Evolutionary conservation across 2,797 vertebrate genomes (phyloP).

Genomic region (Cuniculus paca): DNA sequence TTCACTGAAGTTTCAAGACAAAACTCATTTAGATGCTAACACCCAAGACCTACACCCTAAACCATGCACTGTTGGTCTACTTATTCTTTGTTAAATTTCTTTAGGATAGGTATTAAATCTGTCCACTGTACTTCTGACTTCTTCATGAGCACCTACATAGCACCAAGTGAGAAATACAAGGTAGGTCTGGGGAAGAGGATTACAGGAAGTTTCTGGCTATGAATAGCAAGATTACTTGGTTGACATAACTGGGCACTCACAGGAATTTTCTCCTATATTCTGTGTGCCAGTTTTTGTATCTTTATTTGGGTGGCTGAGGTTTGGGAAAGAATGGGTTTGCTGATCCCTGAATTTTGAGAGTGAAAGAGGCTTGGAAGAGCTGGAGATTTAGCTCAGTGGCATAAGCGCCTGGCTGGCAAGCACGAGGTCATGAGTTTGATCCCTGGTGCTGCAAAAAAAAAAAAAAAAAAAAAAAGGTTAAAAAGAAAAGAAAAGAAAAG

Average conservation of each 20-base stretch:
- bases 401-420: too few relatives aligned
- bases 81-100: conserved; percentile 14
- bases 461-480: too few relatives aligned
- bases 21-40: conserved; percentile 10
- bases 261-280: neutral
- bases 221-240: neutral
- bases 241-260: neutral
- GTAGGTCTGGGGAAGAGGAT: neutral
- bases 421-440: too few relatives aligned
- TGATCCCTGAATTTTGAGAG: conserved; percentile 57
- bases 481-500: too few relatives aligned
- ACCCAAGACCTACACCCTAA: neutral
- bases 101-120: neutral
- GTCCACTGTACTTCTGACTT: neutral
- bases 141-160: neutral
- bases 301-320: neutral
- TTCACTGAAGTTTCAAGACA: conserved; percentile 1
- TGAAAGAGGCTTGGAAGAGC: neutral
- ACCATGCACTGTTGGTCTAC: neutral
- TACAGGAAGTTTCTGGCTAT: neutral
- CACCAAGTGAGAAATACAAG: neutral
- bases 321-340: neutral
- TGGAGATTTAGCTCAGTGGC: too few relatives aligned
- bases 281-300: neutral
- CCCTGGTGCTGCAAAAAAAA: too few relatives aligned